These are phyloP conservation scores for Labeo calbasu DNA, from an alignment of 2,797 vertebrate species.

Conservation along the genomic window DNA sequence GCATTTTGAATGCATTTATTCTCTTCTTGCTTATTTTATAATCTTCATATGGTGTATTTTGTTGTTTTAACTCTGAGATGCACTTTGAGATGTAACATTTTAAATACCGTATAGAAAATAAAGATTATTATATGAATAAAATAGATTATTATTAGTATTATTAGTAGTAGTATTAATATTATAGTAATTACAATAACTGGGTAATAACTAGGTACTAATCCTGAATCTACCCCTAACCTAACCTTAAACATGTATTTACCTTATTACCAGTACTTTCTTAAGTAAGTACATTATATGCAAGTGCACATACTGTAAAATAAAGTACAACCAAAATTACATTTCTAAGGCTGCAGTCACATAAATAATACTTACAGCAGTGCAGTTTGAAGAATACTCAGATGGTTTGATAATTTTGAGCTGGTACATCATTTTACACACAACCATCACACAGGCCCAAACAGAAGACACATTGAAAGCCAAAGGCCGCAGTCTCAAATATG, in stretches of 20 bases:
- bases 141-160: too few species aligned
- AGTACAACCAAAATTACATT: background rate
- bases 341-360: background rate
- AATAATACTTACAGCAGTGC: slow-evolving; percentile 75
- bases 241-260: background rate
- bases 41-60: background rate
- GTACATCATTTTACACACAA: slow-evolving; percentile 84
- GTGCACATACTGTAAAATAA: background rate
- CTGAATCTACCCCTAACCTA: background rate
- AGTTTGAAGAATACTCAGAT: slow-evolving; percentile 78
- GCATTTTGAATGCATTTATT: background rate
- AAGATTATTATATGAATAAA: background rate
- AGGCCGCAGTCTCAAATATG: slow-evolving; percentile 73
- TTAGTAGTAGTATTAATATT: too few species aligned
- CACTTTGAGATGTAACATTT: background rate
- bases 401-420: slow-evolving; percentile 82
- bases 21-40: background rate
- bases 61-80: too few species aligned
- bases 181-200: too few species aligned
- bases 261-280: background rate
- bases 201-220: background rate
- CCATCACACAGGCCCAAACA: slow-evolving; percentile 79
- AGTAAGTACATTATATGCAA: background rate
- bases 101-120: background rate
- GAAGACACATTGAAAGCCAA: slow-evolving; percentile 75